These are phyloP conservation scores for Ophion ellenae DNA, from an alignment of 2,888 invertebrate genomes.

Conservation along the genomic window DNA sequence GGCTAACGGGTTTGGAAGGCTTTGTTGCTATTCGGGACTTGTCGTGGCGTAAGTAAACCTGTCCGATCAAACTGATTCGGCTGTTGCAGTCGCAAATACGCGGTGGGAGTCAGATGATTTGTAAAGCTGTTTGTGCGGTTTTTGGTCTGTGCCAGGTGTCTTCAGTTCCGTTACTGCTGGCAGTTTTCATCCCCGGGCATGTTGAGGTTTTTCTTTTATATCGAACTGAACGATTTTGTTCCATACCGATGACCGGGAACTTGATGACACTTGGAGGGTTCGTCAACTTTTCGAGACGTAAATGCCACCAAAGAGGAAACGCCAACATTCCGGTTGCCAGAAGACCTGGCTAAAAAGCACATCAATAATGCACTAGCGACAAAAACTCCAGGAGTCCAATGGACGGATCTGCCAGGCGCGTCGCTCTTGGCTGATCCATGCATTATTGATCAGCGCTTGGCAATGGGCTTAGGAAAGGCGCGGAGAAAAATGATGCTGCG, in stretches of 20 bases:
- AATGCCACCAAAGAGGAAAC: too few relatives aligned
- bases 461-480: slow-evolving; percentile 25
- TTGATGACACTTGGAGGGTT: not conserved
- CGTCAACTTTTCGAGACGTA: too few relatives aligned
- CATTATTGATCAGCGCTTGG: slow-evolving; percentile 19
- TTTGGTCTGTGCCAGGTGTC: too few relatives aligned
- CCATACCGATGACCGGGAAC: not conserved
- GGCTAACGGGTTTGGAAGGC: not conserved
- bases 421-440: not conserved
- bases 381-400: not conserved
- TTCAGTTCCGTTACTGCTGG: too few relatives aligned
- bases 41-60: not conserved
- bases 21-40: slow-evolving; percentile 8
- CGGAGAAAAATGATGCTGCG: slow-evolving; percentile 19
- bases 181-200: too few relatives aligned
- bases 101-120: not conserved
- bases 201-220: not conserved
- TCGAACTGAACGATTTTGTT: too few relatives aligned
- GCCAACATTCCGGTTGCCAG: not conserved
- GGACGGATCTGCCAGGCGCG: too few relatives aligned
- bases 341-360: not conserved
- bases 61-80: not conserved
- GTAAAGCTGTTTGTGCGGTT: too few relatives aligned
- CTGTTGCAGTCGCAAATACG: not conserved
- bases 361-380: too few relatives aligned